Evolutionary conservation across 2,888 invertebrate species (phyloP).

Genomic region (Tipula confusa): DNA sequence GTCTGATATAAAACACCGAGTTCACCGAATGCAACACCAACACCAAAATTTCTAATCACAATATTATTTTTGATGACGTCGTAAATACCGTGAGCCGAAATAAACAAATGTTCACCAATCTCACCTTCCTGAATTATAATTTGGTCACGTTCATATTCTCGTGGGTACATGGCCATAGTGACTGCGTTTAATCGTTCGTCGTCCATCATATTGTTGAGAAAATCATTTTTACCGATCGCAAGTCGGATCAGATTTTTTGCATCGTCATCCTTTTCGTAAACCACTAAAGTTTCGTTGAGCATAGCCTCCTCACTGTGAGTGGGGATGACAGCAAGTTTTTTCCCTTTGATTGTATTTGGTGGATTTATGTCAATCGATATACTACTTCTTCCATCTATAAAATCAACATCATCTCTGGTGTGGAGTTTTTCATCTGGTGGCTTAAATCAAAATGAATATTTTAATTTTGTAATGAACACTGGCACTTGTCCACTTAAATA

Average conservation of each 20-base stretch:
- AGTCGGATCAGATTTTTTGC: slow-evolving; percentile 60
- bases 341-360: background rate
- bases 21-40: slow-evolving; percentile 85
- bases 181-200: slow-evolving; percentile 68
- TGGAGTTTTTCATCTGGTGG: too few relatives aligned
- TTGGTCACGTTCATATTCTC: slow-evolving; percentile 61
- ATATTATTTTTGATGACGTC: slow-evolving; percentile 79
- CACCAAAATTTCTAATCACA: slow-evolving; percentile 71
- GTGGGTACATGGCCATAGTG: slow-evolving; percentile 77
- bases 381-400: background rate
- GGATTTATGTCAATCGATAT: background rate
- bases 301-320: background rate
- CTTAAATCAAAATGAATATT: too few relatives aligned
- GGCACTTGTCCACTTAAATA: too few relatives aligned
- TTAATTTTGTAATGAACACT: too few relatives aligned
- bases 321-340: background rate
- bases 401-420: background rate
- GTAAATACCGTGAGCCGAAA: slow-evolving; percentile 79
- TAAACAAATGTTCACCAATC: slow-evolving; percentile 79
- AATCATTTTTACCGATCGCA: slow-evolving; percentile 76
- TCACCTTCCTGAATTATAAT: slow-evolving; percentile 76
- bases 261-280: slow-evolving; percentile 55
- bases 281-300: slow-evolving; percentile 49
- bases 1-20: slow-evolving; percentile 92
- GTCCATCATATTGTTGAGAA: slow-evolving; percentile 72